Conservation (phyloP, 2,113 vertebrate genomes). For the Oryzias javanicus region DNA sequence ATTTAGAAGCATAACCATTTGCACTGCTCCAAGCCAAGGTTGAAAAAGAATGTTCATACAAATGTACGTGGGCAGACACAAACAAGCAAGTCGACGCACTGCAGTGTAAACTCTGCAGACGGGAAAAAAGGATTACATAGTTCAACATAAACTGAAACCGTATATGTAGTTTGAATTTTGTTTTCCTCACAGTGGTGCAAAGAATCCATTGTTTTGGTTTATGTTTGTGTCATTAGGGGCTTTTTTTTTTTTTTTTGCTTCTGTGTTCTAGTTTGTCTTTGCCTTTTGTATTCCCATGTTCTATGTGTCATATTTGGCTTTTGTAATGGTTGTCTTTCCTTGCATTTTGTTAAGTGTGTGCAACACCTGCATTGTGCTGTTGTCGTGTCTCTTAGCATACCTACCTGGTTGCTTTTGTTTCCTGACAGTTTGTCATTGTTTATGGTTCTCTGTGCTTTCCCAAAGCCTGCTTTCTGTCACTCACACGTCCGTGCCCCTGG, state of each 20-base stretch:
- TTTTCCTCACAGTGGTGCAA: not conserved
- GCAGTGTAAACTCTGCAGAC: not conserved
- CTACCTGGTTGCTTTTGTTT: no score
- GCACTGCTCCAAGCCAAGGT: slow-evolving; percentile 38
- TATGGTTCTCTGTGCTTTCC: no score
- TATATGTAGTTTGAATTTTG: not conserved
- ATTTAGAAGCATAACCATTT: slow-evolving; percentile 40
- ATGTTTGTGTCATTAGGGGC: not conserved
- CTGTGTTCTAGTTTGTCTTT: not conserved
- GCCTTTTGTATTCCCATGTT: not conserved
- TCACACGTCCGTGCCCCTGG: no score
- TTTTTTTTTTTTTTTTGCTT: not conserved
- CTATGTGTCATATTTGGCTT: slow-evolving; percentile 2
- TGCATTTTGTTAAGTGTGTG: not conserved
- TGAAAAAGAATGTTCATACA: slow-evolving; percentile 27
- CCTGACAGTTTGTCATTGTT: no score
- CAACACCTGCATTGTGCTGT: no score
- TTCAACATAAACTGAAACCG: not conserved
- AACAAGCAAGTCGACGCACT: not conserved
- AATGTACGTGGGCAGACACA: slow-evolving; percentile 11
- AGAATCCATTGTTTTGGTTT: no score
- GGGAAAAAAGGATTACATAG: no score
- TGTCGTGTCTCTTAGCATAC: no score
- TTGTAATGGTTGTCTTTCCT: not conserved
- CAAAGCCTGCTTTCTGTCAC: no score